Percentiles rank a stretch among this genome's conserved stretches.
phyloP scores from a whole-genome alignment of 2,113 vertebrate species.

The Marcusenius ussheri region DNA sequence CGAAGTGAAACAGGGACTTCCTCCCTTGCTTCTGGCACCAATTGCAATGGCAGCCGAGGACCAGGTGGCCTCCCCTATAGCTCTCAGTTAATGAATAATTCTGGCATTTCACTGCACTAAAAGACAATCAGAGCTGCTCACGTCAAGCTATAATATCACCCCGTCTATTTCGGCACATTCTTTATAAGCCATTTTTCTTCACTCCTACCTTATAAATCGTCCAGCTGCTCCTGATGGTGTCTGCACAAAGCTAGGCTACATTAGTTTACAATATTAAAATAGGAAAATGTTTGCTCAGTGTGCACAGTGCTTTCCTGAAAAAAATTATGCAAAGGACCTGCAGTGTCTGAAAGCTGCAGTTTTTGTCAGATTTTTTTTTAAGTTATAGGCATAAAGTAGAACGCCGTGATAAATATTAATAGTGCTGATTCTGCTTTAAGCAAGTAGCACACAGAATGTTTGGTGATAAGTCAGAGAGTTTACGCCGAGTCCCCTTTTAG shows the following conservation, averaged over 20 bases:
- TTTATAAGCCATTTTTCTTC: not conserved
- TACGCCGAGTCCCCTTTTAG: not conserved
- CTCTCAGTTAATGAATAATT: not conserved
- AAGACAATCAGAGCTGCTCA: not conserved
- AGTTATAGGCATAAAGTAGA: not conserved
- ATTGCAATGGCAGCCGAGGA: not conserved
- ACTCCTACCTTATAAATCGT: not conserved
- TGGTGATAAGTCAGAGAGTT: not conserved
- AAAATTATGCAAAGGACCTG: not conserved
- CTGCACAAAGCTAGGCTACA: not conserved
- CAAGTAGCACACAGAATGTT: not conserved
- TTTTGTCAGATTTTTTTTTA: not conserved
- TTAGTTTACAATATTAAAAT: not conserved
- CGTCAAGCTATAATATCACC: not conserved
- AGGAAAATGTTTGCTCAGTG: not conserved
- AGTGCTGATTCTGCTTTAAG: conserved; percentile 4
- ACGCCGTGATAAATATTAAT: not conserved
- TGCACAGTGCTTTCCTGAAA: not conserved
- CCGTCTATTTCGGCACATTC: not conserved
- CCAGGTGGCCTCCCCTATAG: not conserved
- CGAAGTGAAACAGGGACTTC: not conserved
- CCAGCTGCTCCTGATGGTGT: not conserved
- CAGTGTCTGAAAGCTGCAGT: not conserved
- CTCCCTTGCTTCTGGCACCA: not conserved
- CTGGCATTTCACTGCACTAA: not conserved